Conservation (phyloP, 2,797 vertebrate genomes). For the Arnoldichthys spilopterus region DNA sequence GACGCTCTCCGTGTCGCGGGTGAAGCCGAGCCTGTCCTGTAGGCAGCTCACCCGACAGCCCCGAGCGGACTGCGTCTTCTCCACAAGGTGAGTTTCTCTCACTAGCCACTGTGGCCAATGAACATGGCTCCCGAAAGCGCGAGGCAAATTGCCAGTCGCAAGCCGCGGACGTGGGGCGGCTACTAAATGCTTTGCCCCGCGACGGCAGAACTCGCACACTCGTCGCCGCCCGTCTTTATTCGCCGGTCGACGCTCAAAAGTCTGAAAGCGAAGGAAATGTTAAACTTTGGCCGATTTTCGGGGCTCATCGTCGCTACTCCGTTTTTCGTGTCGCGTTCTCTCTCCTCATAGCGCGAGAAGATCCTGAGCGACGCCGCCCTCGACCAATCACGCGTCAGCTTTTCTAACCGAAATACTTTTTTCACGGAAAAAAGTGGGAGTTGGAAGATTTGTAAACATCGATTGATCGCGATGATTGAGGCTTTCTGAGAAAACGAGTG, state of each 20-base stretch:
- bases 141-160: constrained; percentile 70
- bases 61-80: constrained; percentile 57
- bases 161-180: constrained; percentile 25
- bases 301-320: constrained; percentile 28
- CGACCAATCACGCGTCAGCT: constrained; percentile 57
- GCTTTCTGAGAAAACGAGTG: not conserved
- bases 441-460: not conserved
- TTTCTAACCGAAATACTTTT: constrained; percentile 34
- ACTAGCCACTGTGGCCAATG: constrained; percentile 87
- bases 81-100: constrained; percentile 83
- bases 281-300: constrained; percentile 44
- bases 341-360: constrained; percentile 30
- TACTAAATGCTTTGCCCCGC: not conserved
- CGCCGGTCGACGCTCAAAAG: constrained; percentile 1
- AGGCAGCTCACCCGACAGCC: constrained; percentile 47
- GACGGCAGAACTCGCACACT: not conserved
- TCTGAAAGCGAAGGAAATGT: constrained; percentile 30
- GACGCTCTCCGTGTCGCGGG: constrained; percentile 35
- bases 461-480: not conserved
- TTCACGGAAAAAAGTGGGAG: constrained; percentile 7
- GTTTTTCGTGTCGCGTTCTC: constrained; percentile 50
- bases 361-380: constrained; percentile 50
- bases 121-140: constrained; percentile 85
- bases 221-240: not conserved
- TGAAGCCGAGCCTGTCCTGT: constrained; percentile 15